These are phyloP conservation scores for Drosophila colorata DNA, from an alignment of 2,888 invertebrate genomes.

Conservation along the genomic window DNA sequence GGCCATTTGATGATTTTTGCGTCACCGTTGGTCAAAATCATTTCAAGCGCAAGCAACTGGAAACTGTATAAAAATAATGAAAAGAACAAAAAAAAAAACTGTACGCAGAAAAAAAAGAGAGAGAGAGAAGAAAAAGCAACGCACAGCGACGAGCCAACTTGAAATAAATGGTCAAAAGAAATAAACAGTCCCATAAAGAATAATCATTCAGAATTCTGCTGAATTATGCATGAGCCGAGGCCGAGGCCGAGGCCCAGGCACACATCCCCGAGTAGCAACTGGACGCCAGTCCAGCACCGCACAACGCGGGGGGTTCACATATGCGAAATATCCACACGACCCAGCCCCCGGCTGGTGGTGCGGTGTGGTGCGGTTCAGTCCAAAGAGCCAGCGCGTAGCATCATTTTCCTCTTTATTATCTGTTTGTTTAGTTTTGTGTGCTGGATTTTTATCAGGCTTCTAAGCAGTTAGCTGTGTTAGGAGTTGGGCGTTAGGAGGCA, in stretches of 20 bases:
- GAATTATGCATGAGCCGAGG: slow-evolving; percentile 84
- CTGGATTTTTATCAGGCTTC: slow-evolving; percentile 78
- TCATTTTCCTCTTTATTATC: slow-evolving; percentile 80
- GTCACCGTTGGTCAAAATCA: slow-evolving; percentile 81
- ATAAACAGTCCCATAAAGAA: slow-evolving; percentile 86
- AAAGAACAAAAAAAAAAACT: slow-evolving; percentile 41
- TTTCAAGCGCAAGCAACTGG: slow-evolving; percentile 83
- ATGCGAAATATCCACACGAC: slow-evolving; percentile 66
- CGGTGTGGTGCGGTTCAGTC: slow-evolving; percentile 17
- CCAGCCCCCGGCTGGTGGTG: slow-evolving; percentile 5
- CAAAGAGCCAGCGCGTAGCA: slow-evolving; percentile 45
- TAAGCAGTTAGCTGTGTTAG: slow-evolving; percentile 68
- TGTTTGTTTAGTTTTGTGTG: slow-evolving; percentile 75
- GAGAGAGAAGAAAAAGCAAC: slow-evolving; percentile 22
- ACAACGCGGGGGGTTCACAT: slow-evolving; percentile 67
- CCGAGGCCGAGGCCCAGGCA: slow-evolving; percentile 26
- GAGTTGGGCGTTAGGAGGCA: too few relatives aligned
- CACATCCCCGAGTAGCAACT: slow-evolving; percentile 42
- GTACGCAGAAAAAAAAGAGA: slow-evolving; percentile 13
- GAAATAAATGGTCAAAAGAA: slow-evolving; percentile 85
- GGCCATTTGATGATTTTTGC: slow-evolving; percentile 79
- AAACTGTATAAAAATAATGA: slow-evolving; percentile 82
- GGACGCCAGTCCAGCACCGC: slow-evolving; percentile 56
- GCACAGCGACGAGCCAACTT: slow-evolving; percentile 69
- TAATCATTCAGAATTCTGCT: slow-evolving; percentile 85